phyloP scores from a whole-genome alignment of 2,888 invertebrate genomes.

The Adineta ricciae region DNA sequence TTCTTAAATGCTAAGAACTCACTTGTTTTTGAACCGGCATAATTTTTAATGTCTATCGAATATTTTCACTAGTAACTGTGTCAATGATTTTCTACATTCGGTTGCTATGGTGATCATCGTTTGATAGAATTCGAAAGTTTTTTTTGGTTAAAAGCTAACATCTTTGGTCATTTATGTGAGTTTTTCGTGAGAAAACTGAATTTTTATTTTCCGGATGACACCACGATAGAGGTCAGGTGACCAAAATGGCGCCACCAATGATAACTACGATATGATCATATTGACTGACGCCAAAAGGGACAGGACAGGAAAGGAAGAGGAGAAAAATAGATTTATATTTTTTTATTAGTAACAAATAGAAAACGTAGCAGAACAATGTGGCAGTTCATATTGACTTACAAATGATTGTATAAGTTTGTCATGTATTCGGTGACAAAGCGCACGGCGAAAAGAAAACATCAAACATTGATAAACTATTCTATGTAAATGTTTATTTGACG shows the following conservation, averaged over 20 bases:
- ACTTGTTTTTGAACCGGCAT: not conserved
- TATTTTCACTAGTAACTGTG: not conserved
- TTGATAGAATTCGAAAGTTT: not conserved
- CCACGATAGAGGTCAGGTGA: not conserved
- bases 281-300: not conserved
- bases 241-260: not conserved
- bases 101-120: not conserved
- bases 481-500: not conserved
- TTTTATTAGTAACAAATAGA: not conserved
- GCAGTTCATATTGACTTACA: not conserved
- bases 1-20: not conserved
- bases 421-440: not conserved
- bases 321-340: not conserved
- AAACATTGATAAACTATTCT: not conserved
- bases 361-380: not conserved
- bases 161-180: not conserved
- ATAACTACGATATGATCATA: not conserved
- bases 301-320: not conserved
- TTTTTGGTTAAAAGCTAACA: not conserved
- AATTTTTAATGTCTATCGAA: not conserved
- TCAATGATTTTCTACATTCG: too few relatives aligned
- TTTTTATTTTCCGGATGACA: not conserved
- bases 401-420: not conserved
- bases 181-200: not conserved
- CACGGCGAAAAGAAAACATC: not conserved